These are phyloP conservation scores for Isichthys henryi DNA, from an alignment of 2,113 vertebrate genomes.

Conservation along the genomic window DNA sequence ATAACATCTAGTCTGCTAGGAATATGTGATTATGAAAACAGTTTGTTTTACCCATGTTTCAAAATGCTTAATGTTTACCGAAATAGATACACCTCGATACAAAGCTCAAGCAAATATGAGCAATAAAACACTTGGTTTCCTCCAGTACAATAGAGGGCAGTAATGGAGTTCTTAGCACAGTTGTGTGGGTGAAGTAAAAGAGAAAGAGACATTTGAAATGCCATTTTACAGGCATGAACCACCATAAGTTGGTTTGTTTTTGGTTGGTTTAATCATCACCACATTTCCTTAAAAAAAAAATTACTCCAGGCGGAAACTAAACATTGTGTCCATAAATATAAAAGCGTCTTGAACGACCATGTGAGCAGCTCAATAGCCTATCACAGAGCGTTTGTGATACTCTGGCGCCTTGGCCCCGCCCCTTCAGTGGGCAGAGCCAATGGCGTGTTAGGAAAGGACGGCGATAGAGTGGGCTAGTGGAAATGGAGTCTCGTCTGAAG, in stretches of 20 bases:
- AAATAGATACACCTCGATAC: background rate
- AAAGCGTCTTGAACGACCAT: background rate
- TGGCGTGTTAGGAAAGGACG: background rate
- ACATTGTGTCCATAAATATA: background rate
- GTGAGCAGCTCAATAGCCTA: background rate
- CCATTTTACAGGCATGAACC: background rate
- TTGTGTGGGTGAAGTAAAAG: background rate
- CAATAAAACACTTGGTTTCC: background rate
- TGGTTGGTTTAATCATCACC: too few relatives aligned
- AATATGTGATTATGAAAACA: background rate
- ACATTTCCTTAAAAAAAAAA: background rate
- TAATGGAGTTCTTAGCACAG: background rate
- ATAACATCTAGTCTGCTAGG: background rate
- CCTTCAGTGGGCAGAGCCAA: background rate
- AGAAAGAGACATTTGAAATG: background rate
- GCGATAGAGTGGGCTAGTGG: conserved; percentile 7
- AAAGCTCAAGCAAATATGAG: background rate
- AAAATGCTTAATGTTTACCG: background rate
- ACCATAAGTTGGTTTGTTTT: background rate
- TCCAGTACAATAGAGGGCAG: background rate
- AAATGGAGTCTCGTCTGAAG: conserved; percentile 60
- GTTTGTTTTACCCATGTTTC: background rate
- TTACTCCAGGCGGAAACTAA: background rate
- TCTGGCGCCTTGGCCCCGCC: background rate
- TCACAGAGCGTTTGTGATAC: background rate